Evolutionary conservation across 2,113 vertebrate species (phyloP), one percentile per base, ranked within the genome.

Genomic region (Chlamydotis undulata): DNA sequence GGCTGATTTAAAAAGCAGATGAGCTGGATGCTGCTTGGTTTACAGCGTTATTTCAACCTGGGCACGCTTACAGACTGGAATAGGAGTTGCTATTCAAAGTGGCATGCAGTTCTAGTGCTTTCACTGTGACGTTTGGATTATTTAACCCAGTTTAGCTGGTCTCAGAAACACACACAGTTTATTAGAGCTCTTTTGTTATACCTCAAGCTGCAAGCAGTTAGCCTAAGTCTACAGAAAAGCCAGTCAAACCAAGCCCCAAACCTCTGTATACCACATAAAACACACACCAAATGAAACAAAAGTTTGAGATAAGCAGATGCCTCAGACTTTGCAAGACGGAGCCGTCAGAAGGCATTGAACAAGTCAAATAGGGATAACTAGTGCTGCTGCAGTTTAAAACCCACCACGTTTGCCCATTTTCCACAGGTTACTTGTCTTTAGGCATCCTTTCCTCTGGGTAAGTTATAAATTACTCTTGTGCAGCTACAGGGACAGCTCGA

Each of bases 71-170:
- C 14, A 17, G 43, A 53, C 53, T 61, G 61, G 49, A 89, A 82
- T 0, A 43, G 41, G 9, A 65, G 26, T 35, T 41, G 11, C 49
- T 76, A 25, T 79, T 84, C 65, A 45, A 60, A 91, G 67, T 49
- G 29, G 23, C 15, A 64, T 52, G 55, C 47, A 67, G 52, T 70
- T 78, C 64, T 39, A 56, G 43, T 12, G 43, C 60, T 29, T 83
- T 81, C 28, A 3, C 55, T 77, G 55, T 63, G 49, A 57, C 8
- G 6, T 43, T 80, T n/a, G 70, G 23, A 45, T 78, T 81, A 29
- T 82, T 96, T 96, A 84, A 91, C 60, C 24, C 60, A 57, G 12
- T 87, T 78, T 57, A 79, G 69, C 35, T 35, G 37, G 64, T 21
- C 43, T 68, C 73, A 82, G 91, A 75, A 89, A 82, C 39, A 63